These are phyloP conservation scores for Melieria omissa DNA, from an alignment of 2,888 invertebrate species.

Conservation along the genomic window DNA sequence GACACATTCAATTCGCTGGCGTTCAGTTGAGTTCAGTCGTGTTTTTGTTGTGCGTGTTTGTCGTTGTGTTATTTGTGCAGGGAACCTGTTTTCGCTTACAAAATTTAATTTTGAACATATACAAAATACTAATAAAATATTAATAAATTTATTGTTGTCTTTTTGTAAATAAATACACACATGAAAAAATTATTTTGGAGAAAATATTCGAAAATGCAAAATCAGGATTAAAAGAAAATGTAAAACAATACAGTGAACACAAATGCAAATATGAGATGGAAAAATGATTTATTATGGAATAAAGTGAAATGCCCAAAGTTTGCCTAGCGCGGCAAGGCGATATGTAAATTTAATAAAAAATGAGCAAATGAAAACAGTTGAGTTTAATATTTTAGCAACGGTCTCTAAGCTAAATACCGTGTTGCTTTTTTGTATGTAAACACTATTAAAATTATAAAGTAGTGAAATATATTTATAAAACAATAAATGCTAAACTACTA, in stretches of 20 bases:
- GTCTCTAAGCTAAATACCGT: not conserved
- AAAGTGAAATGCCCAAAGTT: not conserved
- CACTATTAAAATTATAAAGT: not conserved
- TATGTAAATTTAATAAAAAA: not conserved
- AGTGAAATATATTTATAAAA: not conserved
- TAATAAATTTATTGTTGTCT: too few relatives aligned
- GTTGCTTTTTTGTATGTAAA: too few relatives aligned
- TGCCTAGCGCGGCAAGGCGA: too few relatives aligned
- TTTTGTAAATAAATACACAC: too few relatives aligned
- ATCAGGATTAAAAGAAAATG: not conserved
- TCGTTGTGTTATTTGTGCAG: conserved; percentile 48
- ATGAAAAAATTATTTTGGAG: too few relatives aligned
- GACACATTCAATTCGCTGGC: conserved; percentile 50
- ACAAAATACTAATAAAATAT: too few relatives aligned
- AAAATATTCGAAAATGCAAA: too few relatives aligned
- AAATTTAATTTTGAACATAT: too few relatives aligned
- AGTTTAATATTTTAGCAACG: not conserved
- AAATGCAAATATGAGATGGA: conserved; percentile 3
- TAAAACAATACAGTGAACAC: not conserved
- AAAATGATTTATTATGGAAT: not conserved
- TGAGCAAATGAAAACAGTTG: not conserved
- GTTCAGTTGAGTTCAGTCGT: conserved; percentile 57
- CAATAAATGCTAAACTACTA: not conserved
- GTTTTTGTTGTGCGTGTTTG: conserved; percentile 62
- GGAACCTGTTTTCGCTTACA: conserved; percentile 17